These are phyloP conservation scores for Pipistrellus pygmaeus DNA, from an alignment of 2,797 vertebrate genomes.

Conservation along the genomic window DNA sequence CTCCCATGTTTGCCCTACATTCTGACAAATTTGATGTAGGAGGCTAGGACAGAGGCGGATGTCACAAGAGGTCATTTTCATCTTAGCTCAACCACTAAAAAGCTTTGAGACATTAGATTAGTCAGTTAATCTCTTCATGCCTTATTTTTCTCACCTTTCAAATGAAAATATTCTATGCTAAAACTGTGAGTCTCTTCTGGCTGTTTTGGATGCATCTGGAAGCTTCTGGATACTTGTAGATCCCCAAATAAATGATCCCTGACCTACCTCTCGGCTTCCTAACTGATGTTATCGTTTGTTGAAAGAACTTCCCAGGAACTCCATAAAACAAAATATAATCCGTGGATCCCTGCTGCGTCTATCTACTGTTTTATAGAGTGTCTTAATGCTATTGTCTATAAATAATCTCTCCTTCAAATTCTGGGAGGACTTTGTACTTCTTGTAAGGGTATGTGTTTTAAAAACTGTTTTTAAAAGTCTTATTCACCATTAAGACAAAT, in stretches of 20 bases:
- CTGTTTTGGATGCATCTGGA: neutral
- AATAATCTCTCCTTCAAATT: neutral
- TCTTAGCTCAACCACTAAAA: neutral
- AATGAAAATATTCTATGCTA: neutral
- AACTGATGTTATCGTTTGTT: neutral
- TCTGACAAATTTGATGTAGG: neutral
- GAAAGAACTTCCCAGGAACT: neutral
- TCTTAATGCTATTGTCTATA: neutral
- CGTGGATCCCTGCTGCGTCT: neutral
- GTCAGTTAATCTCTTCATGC: neutral
- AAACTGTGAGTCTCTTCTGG: neutral
- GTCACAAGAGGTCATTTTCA: neutral
- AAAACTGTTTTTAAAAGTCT: neutral
- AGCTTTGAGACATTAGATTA: neutral
- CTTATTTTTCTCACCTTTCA: slow-evolving; percentile 35
- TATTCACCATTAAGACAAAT: neutral
- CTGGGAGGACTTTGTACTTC: neutral
- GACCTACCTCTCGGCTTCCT: neutral
- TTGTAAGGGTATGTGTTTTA: neutral
- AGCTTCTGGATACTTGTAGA: neutral
- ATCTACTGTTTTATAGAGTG: neutral
- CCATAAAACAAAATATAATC: neutral
- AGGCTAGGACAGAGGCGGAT: neutral
- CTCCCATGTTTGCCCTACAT: neutral
- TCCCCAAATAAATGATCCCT: neutral